These are phyloP conservation scores for Poecilia gillii DNA, from an alignment of 2,797 vertebrate genomes.

Conservation along the genomic window DNA sequence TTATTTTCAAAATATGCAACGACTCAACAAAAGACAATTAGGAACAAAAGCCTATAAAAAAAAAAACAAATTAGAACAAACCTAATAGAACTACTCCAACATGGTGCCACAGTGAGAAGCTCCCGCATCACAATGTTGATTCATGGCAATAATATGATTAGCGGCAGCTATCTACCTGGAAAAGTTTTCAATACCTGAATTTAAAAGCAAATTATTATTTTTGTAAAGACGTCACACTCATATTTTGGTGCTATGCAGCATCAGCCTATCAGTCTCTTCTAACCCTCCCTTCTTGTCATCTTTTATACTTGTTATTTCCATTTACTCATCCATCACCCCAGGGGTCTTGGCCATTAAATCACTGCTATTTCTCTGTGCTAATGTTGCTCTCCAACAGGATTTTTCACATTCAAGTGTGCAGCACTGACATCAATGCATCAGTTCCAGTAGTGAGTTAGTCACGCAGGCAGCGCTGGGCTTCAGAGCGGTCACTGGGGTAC, in stretches of 20 bases:
- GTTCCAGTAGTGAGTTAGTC: constrained; percentile 18
- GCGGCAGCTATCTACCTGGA: not conserved
- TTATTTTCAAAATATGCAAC: not conserved
- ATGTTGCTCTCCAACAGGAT: not conserved
- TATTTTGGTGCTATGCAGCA: not conserved
- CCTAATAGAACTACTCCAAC: not conserved
- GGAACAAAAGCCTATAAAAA: not conserved
- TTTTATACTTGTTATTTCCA: constrained; percentile 2
- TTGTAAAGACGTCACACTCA: not conserved
- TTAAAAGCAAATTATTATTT: not conserved
- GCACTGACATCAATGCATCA: constrained; percentile 20
- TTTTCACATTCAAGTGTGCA: constrained; percentile 12
- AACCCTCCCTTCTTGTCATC: not conserved
- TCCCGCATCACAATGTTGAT: not conserved
- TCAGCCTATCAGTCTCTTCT: not conserved
- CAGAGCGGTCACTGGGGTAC: constrained; percentile 15
- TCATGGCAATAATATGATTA: not conserved
- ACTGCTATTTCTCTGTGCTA: constrained; percentile 1
- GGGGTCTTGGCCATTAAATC: not conserved
- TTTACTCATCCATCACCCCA: constrained; percentile 3
- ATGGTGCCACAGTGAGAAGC: not conserved
- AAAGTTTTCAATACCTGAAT: not conserved
- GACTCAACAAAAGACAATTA: not conserved
- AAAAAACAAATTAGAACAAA: not conserved
- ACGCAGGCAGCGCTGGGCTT: constrained; percentile 7